phyloP scores from a whole-genome alignment of 2,888 invertebrate species.

The Baccha elongata region DNA sequence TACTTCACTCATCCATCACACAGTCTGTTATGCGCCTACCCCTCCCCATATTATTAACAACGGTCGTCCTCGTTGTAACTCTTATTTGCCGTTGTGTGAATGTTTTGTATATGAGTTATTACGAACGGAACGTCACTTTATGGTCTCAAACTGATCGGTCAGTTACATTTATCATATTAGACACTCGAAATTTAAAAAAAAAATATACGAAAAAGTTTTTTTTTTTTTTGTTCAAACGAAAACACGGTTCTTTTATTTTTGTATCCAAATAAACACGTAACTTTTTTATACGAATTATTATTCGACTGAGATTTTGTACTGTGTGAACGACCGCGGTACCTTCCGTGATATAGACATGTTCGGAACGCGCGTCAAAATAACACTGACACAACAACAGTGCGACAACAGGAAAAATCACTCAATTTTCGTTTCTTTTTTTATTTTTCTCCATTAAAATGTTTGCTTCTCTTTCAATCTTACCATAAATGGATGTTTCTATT shows the following conservation, averaged over 20 bases:
- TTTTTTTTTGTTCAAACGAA: not conserved
- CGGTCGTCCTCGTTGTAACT: slow-evolving; percentile 4
- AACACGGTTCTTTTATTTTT: slow-evolving; percentile 22
- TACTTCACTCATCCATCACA: slow-evolving; percentile 63
- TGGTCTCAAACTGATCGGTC: slow-evolving; percentile 53
- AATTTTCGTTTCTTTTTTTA: slow-evolving; percentile 74
- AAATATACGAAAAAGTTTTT: not conserved
- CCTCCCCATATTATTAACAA: slow-evolving; percentile 47
- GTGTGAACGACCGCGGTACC: slow-evolving; percentile 63
- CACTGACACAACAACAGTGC: slow-evolving; percentile 82
- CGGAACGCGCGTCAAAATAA: slow-evolving; percentile 82
- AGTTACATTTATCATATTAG: slow-evolving; percentile 34
- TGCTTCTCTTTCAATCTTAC: slow-evolving; percentile 36
- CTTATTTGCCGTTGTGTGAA: slow-evolving; percentile 30
- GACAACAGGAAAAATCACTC: slow-evolving; percentile 79
- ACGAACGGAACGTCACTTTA: slow-evolving; percentile 55
- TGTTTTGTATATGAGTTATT: slow-evolving; percentile 65
- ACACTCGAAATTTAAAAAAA: slow-evolving; percentile 5
- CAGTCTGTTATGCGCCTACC: slow-evolving; percentile 58
- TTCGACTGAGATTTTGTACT: slow-evolving; percentile 72
- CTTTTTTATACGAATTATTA: slow-evolving; percentile 57
- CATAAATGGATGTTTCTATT: slow-evolving; percentile 22
- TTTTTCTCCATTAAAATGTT: slow-evolving; percentile 40
- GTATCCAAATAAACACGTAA: slow-evolving; percentile 23
- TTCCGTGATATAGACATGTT: slow-evolving; percentile 79